Evolutionary conservation across 2,888 invertebrate genomes (phyloP).

Genomic region (Amphimallon solstitiale): DNA sequence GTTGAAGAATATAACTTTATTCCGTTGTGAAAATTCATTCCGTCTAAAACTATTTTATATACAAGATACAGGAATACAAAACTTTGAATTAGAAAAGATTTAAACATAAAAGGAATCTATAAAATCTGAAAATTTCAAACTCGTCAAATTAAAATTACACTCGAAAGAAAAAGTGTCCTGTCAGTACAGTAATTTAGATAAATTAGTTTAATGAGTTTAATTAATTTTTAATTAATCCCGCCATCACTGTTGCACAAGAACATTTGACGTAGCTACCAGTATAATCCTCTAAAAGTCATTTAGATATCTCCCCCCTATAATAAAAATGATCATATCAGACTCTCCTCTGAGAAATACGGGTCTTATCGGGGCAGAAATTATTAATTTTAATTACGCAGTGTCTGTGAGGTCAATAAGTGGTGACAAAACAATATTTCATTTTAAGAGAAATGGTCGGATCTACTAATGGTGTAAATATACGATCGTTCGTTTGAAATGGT

Average conservation of each 20-base stretch:
- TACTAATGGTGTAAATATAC: not conserved
- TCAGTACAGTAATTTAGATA: not conserved
- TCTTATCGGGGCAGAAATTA: slow-evolving; percentile 24
- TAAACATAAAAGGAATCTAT: too few relatives aligned
- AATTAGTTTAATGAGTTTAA: slow-evolving; percentile 18
- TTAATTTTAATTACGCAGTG: slow-evolving; percentile 25
- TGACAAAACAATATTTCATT: slow-evolving; percentile 24
- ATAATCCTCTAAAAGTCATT: slow-evolving; percentile 11
- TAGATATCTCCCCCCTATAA: slow-evolving; percentile 31
- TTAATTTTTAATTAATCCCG: slow-evolving; percentile 22
- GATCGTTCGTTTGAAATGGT: not conserved
- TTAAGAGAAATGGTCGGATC: not conserved
- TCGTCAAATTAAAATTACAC: too few relatives aligned
- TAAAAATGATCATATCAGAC: slow-evolving; percentile 32
- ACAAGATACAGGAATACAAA: too few relatives aligned
- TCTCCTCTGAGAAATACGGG: slow-evolving; percentile 21
- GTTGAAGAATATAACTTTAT: too few relatives aligned
- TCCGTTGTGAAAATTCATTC: too few relatives aligned
- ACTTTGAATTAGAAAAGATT: too few relatives aligned
- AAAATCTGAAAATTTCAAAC: too few relatives aligned
- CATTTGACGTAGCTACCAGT: not conserved
- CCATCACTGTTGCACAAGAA: not conserved
- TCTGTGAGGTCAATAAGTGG: slow-evolving; percentile 16
- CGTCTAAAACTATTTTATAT: too few relatives aligned
- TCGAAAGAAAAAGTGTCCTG: too few relatives aligned